Conservation (phyloP, 2,888 invertebrate genomes). For the Mythimna impura region DNA sequence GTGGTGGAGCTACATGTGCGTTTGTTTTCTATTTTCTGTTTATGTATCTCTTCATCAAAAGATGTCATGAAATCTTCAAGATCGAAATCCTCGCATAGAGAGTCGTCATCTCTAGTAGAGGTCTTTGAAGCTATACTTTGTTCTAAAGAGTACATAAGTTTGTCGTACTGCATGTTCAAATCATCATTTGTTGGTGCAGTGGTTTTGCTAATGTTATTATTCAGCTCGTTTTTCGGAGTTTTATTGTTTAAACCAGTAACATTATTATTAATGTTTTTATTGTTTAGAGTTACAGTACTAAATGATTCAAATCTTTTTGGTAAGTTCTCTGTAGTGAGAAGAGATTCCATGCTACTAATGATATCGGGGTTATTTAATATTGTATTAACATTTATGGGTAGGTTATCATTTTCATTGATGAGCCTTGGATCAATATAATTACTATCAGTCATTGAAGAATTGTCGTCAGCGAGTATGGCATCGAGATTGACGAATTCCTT, state of each 20-base stretch:
- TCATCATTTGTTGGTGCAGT: conserved; percentile 81
- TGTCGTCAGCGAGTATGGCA: conserved; percentile 82
- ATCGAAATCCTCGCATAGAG: conserved; percentile 91
- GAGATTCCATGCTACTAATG: conserved; percentile 89
- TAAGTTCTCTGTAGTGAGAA: conserved; percentile 87
- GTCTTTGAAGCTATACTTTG: conserved; percentile 87
- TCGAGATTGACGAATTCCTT: conserved; percentile 88
- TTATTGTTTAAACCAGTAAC: conserved; percentile 70
- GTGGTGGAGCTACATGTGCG: conserved; percentile 88
- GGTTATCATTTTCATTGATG: conserved; percentile 93
- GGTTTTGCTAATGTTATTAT: conserved; percentile 75
- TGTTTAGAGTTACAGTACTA: conserved; percentile 77
- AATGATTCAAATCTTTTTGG: conserved; percentile 88
- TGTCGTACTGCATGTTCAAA: conserved; percentile 87
- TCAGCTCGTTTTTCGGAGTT: conserved; percentile 71
- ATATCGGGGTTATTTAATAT: conserved; percentile 88
- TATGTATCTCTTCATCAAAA: conserved; percentile 91
- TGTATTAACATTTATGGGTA: conserved; percentile 90
- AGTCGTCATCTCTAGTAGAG: conserved; percentile 87
- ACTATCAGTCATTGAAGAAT: conserved; percentile 87
- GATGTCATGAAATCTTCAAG: conserved; percentile 92
- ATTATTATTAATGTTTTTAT: conserved; percentile 75
- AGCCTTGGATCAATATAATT: conserved; percentile 91
- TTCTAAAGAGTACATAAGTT: conserved; percentile 89
- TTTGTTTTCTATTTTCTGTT: conserved; percentile 83